A percentile compares a stretch with the other conserved stretches of the same genome.
phyloP scores from a whole-genome alignment of 2,888 invertebrate genomes.

The Ophion ellenae region DNA sequence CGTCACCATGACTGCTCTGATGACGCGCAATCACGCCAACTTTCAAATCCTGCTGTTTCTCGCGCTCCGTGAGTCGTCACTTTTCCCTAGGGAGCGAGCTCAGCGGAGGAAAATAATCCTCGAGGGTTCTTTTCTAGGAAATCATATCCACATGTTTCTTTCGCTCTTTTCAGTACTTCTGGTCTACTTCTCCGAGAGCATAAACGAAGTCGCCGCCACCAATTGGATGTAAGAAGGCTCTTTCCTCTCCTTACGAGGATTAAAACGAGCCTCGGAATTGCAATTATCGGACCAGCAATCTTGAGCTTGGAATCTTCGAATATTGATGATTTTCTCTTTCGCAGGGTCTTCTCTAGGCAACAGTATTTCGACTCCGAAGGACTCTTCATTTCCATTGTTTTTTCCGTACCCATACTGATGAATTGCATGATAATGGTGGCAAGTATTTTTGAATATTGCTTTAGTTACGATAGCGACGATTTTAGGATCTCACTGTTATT shows the following conservation, averaged over 20 bases:
- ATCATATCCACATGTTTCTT: constrained; percentile 42
- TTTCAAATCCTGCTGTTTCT: constrained; percentile 94
- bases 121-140: background rate
- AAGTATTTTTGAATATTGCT: constrained; percentile 84
- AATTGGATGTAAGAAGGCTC: constrained; percentile 88
- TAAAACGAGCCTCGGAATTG: background rate
- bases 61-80: constrained; percentile 88
- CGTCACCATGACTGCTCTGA: constrained; percentile 91
- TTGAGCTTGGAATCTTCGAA: background rate
- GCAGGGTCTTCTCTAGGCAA: constrained; percentile 92
- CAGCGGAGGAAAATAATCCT: constrained; percentile 1
- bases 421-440: constrained; percentile 98
- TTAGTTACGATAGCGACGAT: background rate
- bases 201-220: constrained; percentile 94
- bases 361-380: constrained; percentile 98
- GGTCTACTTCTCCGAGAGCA: constrained; percentile 95
- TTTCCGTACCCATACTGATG: constrained; percentile 95
- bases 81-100: background rate
- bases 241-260: background rate
- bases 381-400: constrained; percentile 96
- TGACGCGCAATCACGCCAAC: constrained; percentile 93
- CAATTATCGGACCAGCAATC: background rate
- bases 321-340: constrained; percentile 51
- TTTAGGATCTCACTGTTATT: background rate
- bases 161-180: constrained; percentile 88